A percentile compares a stretch with the other conserved stretches of the same genome.
phyloP scores from a whole-genome alignment of 2,888 invertebrate genomes.

The Ectropis crepuscularia region DNA sequence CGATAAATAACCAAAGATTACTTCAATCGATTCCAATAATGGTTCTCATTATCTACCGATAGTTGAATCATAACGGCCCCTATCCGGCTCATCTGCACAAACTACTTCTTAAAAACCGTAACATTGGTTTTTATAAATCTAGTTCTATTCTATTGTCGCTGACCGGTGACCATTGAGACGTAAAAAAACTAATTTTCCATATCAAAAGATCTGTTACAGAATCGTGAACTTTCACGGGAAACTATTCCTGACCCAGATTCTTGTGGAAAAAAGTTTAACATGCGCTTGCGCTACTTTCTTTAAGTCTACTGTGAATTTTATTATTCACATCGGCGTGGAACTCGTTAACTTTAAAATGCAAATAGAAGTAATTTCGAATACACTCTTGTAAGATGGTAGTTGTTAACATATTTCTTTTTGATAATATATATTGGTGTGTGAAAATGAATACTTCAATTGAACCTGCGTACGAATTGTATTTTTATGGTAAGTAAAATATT shows the following conservation, averaged over 20 bases:
- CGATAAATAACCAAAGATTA: constrained; percentile 23
- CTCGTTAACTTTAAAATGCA: constrained; percentile 38
- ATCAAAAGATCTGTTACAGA: constrained; percentile 42
- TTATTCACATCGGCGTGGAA: constrained; percentile 46
- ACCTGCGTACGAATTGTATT: no score
- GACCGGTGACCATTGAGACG: constrained; percentile 13
- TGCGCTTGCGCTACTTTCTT: constrained; percentile 57
- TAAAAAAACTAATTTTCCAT: constrained; percentile 43
- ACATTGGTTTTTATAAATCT: constrained; percentile 20
- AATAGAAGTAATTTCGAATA: constrained; percentile 9
- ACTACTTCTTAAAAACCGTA: constrained; percentile 13
- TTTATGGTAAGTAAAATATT: no score
- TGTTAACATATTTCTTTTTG: background rate
- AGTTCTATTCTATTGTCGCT: constrained; percentile 15
- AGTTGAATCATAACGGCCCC: constrained; percentile 30
- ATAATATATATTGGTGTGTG: no score
- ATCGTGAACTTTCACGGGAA: constrained; percentile 60
- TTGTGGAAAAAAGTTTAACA: constrained; percentile 51
- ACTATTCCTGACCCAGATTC: constrained; percentile 47
- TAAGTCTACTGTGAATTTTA: constrained; percentile 46
- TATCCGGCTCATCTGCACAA: constrained; percentile 30
- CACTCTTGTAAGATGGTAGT: background rate
- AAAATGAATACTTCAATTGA: no score
- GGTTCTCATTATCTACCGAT: constrained; percentile 23
- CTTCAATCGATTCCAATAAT: constrained; percentile 26